A percentile compares a stretch with the other conserved stretches of the same genome.
Conservation (phyloP, 2,797 vertebrate species). For the Kryptopterus vitreolus region DNA sequence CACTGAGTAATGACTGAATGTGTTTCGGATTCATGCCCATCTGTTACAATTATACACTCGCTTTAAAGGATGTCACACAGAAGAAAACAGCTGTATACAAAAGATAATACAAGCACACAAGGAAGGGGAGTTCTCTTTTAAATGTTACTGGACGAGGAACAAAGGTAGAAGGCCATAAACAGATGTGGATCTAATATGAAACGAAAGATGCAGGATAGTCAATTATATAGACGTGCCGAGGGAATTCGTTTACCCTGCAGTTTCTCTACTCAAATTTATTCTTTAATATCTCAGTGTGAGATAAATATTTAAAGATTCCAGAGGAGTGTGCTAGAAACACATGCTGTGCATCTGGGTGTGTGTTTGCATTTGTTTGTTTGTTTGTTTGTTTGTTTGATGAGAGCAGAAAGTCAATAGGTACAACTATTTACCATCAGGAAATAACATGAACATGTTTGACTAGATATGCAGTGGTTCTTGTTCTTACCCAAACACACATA, state of each 20-base stretch:
- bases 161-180: slow-evolving; percentile 29
- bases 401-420: not conserved
- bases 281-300: slow-evolving; percentile 35
- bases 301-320: slow-evolving; percentile 26
- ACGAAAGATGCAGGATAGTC: slow-evolving; percentile 12
- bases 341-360: not conserved
- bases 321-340: slow-evolving; percentile 4
- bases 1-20: slow-evolving; percentile 25
- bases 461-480: not conserved
- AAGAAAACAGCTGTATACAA: slow-evolving; percentile 13
- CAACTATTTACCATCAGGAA: not conserved
- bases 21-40: slow-evolving; percentile 36
- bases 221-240: slow-evolving; percentile 25
- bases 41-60: slow-evolving; percentile 18
- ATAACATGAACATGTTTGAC: not conserved
- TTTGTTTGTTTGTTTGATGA: not conserved
- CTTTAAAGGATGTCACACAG: slow-evolving; percentile 7
- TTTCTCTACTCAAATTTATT: slow-evolving; percentile 44
- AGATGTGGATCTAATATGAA: not conserved
- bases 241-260: slow-evolving; percentile 36
- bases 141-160: not conserved
- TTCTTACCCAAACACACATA: not conserved
- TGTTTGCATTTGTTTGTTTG: not conserved
- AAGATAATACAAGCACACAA: not conserved
- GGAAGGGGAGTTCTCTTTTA: not conserved